Conservation (phyloP, 1,140 invertebrate species). For the Hesperophylax magnus region DNA sequence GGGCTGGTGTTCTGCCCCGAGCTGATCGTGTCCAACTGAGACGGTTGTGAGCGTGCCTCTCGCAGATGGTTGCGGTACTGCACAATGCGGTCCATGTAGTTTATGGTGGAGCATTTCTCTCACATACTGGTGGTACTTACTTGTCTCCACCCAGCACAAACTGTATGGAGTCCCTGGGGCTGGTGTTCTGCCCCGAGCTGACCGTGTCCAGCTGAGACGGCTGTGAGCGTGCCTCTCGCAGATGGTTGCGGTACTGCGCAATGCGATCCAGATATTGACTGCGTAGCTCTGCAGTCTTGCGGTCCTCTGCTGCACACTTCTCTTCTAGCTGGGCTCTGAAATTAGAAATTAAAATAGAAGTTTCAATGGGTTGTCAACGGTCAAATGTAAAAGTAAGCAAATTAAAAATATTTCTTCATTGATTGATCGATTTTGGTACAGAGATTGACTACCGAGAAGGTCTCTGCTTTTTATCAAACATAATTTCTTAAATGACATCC, state of each 20-base stretch:
- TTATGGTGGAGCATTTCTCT: too few relatives aligned
- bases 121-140: conserved; percentile 20
- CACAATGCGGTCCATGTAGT: conserved; percentile 44
- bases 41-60: conserved; percentile 10
- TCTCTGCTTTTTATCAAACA: too few relatives aligned
- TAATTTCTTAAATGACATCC: too few relatives aligned
- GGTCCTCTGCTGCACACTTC: conserved; percentile 28
- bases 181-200: not conserved
- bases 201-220: conserved; percentile 10
- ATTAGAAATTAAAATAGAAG: not conserved
- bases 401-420: too few relatives aligned
- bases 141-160: conserved; percentile 53
- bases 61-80: conserved; percentile 46
- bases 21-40: not conserved
- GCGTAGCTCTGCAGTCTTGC: conserved; percentile 43
- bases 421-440: too few relatives aligned
- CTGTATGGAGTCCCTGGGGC: conserved; percentile 49
- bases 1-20: conserved; percentile 3
- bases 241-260: conserved; percentile 45
- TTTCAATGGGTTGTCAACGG: too few relatives aligned
- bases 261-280: conserved; percentile 54
- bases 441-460: too few relatives aligned
- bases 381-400: too few relatives aligned
- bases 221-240: conserved; percentile 16
- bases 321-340: conserved; percentile 41